Base-by-base conservation (phyloP, 2,797 vertebrate genomes). In the Myripristis murdjan region DNA sequence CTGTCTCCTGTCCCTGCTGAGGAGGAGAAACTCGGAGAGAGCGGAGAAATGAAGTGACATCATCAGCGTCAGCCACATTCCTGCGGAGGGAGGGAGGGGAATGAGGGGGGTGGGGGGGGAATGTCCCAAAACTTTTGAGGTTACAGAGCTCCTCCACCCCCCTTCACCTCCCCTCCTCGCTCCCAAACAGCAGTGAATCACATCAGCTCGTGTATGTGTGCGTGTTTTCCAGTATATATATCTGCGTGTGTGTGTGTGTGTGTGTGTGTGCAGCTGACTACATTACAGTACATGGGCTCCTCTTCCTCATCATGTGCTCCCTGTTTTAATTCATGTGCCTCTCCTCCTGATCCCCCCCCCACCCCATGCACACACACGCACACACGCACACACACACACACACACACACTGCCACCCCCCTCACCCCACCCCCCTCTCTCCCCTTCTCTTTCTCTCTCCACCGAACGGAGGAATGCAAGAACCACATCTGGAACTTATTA, bases 401-500 rank as follows among this genome's bases (percentile, higher is more conserved):
- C 20, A 20, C 20, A 20, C 20, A 53, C 22, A 44, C 1, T 52
- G 26, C 70, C 73, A 61, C 59, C 59, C 57, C 46, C 51, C 64
- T 41, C 31, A 41, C 31, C 4, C 23, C 22, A 26, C 24, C 15
- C 26, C 35, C 35, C 33, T 14, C 26, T 24, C 58, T 24, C 64
- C 65, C 77, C 70, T 54, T 70, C 77, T 77, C 65, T 78, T 78
- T 89, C 83, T 79, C 90, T 84, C 91, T 92, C 87, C 89, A 74
- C 91, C 90, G 92, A 94, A 92, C 92, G 90, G 85, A 94, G 94
- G 94, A 95, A 95, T 95, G 94, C 84, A 85, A 91, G 90, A 93
- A 89, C 88, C 94, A 95, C 94, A 95, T 95, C 94, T 95, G 94
- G 93, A 95, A 94, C 90, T 93, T 93, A 95, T 95, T 95, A 95